Percentiles rank a stretch among this genome's conserved stretches.
Conservation (phyloP, 1,140 invertebrate species). For the Neodiprion fabricii region DNA sequence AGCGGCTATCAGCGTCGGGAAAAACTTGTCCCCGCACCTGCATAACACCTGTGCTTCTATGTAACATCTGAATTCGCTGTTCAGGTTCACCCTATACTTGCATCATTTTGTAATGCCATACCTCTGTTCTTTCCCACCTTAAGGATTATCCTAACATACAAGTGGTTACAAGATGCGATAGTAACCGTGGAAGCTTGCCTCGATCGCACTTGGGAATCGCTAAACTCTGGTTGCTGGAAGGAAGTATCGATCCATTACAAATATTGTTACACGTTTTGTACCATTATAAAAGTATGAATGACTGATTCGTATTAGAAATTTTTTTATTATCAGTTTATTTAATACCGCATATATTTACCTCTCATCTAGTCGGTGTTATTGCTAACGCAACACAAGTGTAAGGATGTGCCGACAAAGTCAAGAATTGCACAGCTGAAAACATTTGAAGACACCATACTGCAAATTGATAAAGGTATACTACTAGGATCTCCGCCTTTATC, state of each 20-base stretch:
- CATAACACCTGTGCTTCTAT: no score
- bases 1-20: neutral
- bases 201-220: conserved; percentile 78
- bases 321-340: conserved; percentile 1
- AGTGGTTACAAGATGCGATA: conserved; percentile 48
- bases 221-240: conserved; percentile 88
- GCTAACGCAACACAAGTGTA: conserved; percentile 37
- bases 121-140: neutral
- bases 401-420: conserved; percentile 15
- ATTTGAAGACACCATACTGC: conserved; percentile 67
- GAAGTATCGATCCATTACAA: conserved; percentile 69
- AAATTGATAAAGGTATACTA: conserved; percentile 82
- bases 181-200: conserved; percentile 66
- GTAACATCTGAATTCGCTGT: neutral
- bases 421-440: neutral
- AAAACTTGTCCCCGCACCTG: no score
- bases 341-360: conserved; percentile 12
- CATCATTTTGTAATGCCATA: no score
- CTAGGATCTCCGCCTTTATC: conserved; percentile 74
- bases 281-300: conserved; percentile 66
- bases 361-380: conserved; percentile 42
- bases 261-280: conserved; percentile 69
- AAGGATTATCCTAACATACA: neutral
- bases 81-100: neutral
- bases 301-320: conserved; percentile 31